phyloP scores from a whole-genome alignment of 2,113 vertebrate genomes.

The Gymnorhina tibicen region DNA sequence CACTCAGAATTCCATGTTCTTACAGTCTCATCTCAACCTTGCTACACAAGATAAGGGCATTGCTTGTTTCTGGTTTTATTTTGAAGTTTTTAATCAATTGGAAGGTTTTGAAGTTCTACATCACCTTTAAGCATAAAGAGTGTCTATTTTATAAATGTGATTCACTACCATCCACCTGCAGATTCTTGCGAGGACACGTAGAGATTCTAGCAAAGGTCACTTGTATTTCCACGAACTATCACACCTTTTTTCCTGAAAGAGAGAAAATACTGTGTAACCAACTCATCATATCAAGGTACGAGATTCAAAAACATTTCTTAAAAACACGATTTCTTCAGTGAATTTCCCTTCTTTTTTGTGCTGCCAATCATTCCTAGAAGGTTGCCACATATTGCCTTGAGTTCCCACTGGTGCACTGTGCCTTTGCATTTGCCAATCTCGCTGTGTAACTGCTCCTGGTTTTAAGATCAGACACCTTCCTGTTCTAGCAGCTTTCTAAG shows the following conservation, averaged over 20 bases:
- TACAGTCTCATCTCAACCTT: neutral
- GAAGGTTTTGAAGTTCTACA: neutral
- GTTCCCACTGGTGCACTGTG: neutral
- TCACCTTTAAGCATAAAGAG: slow-evolving; percentile 7
- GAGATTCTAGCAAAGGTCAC: neutral
- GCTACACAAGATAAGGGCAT: neutral
- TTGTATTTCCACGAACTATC: neutral
- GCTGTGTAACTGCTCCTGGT: neutral
- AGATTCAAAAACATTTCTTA: neutral
- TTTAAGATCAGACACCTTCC: neutral
- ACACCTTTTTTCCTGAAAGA: neutral
- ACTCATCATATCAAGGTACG: neutral
- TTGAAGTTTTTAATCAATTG: neutral
- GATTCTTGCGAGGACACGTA: neutral
- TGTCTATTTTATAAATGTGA: neutral
- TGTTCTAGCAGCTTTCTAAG: neutral
- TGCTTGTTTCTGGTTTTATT: neutral
- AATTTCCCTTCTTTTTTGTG: neutral
- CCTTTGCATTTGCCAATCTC: neutral
- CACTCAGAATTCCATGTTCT: neutral
- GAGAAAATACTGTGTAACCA: neutral
- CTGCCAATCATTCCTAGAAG: neutral
- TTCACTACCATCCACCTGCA: neutral
- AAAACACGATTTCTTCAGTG: neutral
- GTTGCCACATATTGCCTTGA: neutral